A percentile compares a stretch with the other conserved stretches of the same genome.
These are phyloP conservation scores for Burhinus bistriatus DNA, from an alignment of 2,113 vertebrate species.

Conservation along the genomic window DNA sequence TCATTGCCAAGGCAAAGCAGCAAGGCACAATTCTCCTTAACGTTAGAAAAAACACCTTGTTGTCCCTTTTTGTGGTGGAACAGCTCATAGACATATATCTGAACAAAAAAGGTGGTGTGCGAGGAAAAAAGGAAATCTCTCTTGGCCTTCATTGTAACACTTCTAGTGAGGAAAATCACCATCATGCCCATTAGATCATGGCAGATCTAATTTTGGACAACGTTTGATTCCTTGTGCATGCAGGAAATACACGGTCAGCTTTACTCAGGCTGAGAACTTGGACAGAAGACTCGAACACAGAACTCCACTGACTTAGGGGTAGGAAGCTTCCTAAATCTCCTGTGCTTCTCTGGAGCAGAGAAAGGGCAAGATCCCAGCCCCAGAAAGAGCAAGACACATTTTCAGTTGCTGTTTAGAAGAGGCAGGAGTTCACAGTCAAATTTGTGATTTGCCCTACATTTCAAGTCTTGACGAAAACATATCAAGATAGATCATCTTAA, in stretches of 20 bases:
- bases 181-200: neutral
- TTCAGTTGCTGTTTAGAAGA: neutral
- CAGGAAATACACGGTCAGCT: neutral
- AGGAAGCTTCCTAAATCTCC: neutral
- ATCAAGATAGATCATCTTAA: neutral
- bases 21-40: neutral
- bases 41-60: neutral
- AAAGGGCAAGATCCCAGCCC: neutral
- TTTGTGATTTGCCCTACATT: neutral
- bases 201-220: neutral
- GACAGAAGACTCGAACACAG: accelerated
- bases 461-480: neutral
- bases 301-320: neutral
- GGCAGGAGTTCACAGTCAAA: neutral
- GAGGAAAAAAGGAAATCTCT: neutral
- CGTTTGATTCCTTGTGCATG: accelerated
- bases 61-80: neutral
- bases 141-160: neutral
- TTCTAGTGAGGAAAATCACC: neutral
- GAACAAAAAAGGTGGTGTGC: neutral
- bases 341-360: neutral
- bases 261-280: neutral
- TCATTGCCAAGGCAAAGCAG: neutral
- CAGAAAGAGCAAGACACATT: neutral
- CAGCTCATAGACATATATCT: accelerated